These are phyloP conservation scores for Trichechus manatus DNA, from an alignment of 2,113 vertebrate species.

Conservation along the genomic window DNA sequence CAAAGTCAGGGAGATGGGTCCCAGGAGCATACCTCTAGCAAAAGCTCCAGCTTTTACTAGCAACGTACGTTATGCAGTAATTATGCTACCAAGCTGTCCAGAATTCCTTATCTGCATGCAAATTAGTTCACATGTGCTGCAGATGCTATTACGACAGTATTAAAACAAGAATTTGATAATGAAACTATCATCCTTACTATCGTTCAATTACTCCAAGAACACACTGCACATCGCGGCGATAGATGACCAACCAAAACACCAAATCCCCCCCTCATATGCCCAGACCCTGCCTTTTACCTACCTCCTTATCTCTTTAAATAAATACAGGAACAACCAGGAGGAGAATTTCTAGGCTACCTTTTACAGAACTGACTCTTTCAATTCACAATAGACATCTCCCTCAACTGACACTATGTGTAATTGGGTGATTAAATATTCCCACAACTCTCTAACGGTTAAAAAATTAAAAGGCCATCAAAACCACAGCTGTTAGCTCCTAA, in stretches of 20 bases:
- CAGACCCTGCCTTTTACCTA: not conserved
- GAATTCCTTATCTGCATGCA: constrained; percentile 86
- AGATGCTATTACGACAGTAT: constrained; percentile 85
- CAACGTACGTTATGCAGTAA: constrained; percentile 79
- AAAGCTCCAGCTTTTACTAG: constrained; percentile 78
- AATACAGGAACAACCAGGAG: not conserved
- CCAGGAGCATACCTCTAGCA: constrained; percentile 80
- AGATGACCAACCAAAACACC: constrained; percentile 62
- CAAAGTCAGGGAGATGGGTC: constrained; percentile 84
- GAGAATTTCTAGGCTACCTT: constrained; percentile 62
- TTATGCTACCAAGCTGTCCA: constrained; percentile 87
- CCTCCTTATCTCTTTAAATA: constrained; percentile 44
- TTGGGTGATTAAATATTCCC: constrained; percentile 81
- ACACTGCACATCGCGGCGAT: constrained; percentile 70
- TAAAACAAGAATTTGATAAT: constrained; percentile 84
- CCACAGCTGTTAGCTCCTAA: constrained; percentile 86
- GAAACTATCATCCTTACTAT: constrained; percentile 82
- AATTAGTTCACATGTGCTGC: constrained; percentile 86
- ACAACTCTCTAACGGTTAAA: constrained; percentile 84
- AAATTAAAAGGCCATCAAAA: constrained; percentile 86
- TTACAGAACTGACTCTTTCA: constrained; percentile 37
- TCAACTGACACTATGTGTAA: constrained; percentile 68
- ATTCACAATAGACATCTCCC: not conserved
- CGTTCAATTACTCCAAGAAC: constrained; percentile 86
- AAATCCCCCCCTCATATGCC: not conserved